A percentile compares a stretch with the other conserved stretches of the same genome.
Conservation (phyloP, 2,113 vertebrate species). For the Rattus rattus region DNA sequence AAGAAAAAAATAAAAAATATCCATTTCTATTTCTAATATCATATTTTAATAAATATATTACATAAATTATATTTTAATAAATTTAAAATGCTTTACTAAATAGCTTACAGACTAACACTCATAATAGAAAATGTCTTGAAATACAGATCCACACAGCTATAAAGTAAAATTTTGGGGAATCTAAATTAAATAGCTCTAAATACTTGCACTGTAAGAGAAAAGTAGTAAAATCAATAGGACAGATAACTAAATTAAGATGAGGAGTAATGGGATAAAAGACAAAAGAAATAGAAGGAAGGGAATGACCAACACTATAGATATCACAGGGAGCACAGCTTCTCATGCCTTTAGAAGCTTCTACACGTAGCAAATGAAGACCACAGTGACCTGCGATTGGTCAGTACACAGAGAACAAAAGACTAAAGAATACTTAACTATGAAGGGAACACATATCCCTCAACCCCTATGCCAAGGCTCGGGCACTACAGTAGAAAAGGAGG, state of each 20-base stretch:
- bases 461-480: neutral
- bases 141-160: neutral
- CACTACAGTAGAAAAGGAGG: neutral
- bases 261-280: neutral
- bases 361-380: neutral
- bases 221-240: neutral
- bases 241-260: neutral
- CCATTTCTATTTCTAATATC: neutral
- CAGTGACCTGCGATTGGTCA: neutral
- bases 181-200: neutral
- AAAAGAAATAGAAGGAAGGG: neutral
- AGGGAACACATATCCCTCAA: neutral
- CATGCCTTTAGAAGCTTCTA: neutral
- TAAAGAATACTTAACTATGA: neutral
- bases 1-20: neutral
- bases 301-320: neutral
- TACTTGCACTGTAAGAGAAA: neutral
- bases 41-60: neutral
- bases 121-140: neutral
- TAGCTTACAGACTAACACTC: neutral
- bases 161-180: neutral
- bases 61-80: neutral
- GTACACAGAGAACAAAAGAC: neutral
- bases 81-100: neutral
- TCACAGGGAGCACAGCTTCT: neutral